A percentile compares a stretch with the other conserved stretches of the same genome.
phyloP scores from a whole-genome alignment of 2,888 invertebrate genomes.

The Epirrhoe tristata region DNA sequence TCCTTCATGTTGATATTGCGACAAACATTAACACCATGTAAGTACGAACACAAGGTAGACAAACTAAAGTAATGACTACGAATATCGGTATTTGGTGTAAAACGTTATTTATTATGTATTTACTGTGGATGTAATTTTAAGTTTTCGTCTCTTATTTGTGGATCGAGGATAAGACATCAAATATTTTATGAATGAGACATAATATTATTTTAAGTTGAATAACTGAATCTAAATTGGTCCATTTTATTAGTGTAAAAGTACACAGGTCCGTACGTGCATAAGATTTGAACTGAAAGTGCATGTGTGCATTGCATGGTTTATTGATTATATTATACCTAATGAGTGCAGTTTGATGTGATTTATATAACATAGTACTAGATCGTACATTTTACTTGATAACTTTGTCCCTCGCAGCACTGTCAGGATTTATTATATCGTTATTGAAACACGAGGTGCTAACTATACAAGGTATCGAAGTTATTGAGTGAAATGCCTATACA shows the following conservation, averaged over 20 bases:
- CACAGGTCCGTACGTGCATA: conserved; percentile 71
- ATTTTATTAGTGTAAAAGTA: conserved; percentile 58
- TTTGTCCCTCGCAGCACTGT: conserved; percentile 35
- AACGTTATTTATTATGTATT: conserved; percentile 58
- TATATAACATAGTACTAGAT: conserved; percentile 38
- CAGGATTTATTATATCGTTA: conserved; percentile 28
- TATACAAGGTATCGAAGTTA: conserved; percentile 34
- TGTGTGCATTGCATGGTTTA: conserved; percentile 79
- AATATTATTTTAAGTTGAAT: conserved; percentile 69
- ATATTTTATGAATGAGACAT: conserved; percentile 65
- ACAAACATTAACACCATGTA: conserved; percentile 65
- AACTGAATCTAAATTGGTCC: conserved; percentile 60
- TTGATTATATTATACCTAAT: conserved; percentile 52
- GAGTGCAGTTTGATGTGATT: conserved; percentile 68
- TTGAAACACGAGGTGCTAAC: conserved; percentile 35
- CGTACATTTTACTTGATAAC: conserved; percentile 41
- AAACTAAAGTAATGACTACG: conserved; percentile 29
- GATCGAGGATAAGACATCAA: conserved; percentile 50
- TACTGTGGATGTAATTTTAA: conserved; percentile 58
- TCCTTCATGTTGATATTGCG: conserved; percentile 55
- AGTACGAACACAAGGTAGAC: conserved; percentile 59
- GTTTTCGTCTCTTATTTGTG: conserved; percentile 51
- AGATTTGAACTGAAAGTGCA: conserved; percentile 62
- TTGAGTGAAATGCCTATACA: conserved; percentile 38
- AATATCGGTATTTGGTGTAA: conserved; percentile 55